These are phyloP conservation scores for Emydocephalus ijimae DNA, from an alignment of 2,113 vertebrate species.

Conservation along the genomic window DNA sequence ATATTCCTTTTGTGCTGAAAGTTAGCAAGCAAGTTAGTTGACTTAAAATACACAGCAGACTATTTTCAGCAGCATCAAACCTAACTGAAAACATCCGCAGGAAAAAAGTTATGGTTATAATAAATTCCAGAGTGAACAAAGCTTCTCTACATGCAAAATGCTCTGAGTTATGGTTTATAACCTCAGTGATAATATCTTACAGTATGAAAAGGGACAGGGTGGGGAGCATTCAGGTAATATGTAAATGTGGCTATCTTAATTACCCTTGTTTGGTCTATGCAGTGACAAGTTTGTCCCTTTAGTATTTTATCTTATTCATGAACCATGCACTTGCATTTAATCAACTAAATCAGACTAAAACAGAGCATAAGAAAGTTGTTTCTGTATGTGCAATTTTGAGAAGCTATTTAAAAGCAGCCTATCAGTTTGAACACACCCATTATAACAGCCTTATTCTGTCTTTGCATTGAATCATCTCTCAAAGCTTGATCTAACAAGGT, in stretches of 20 bases:
- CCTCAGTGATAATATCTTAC: neutral
- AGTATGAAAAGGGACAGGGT: neutral
- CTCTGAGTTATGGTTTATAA: neutral
- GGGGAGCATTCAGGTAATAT: neutral
- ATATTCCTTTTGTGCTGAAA: neutral
- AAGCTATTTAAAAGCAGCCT: conserved; percentile 23
- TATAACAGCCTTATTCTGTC: conserved; percentile 37
- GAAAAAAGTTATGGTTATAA: neutral
- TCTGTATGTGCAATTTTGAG: neutral
- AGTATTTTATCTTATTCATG: conserved; percentile 22
- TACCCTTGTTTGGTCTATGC: conserved; percentile 41
- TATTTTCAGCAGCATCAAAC: conserved; percentile 3
- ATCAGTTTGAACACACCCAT: conserved; percentile 2
- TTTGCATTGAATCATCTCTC: accelerated
- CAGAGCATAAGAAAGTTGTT: conserved; percentile 26
- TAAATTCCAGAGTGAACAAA: neutral
- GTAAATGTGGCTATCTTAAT: neutral
- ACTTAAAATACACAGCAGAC: neutral
- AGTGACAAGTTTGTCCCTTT: neutral
- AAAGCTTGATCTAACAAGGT: neutral
- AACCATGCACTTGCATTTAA: conserved; percentile 19
- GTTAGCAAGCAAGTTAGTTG: neutral
- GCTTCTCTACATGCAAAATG: neutral
- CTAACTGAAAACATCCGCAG: neutral
- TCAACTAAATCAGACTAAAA: neutral